Conservation (phyloP, 1,140 invertebrate genomes). For the Euwallacea similis region DNA sequence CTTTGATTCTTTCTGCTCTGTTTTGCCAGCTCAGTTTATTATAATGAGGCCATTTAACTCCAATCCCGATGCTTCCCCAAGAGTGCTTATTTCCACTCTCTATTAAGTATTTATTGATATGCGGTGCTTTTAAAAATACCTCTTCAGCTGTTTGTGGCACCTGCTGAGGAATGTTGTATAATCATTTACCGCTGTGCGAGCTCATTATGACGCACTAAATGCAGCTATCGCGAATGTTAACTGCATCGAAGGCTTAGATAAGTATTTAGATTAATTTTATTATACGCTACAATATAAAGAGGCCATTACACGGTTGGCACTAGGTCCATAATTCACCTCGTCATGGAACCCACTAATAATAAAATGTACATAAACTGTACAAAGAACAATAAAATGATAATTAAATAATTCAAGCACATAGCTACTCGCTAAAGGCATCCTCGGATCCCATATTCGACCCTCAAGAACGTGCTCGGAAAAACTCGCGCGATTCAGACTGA, state of each 20-base stretch:
- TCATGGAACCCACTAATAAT: constrained; percentile 6
- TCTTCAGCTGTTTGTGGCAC: too few species aligned
- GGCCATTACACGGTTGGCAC: constrained; percentile 1
- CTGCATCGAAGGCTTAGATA: background rate
- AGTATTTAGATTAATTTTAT: constrained; percentile 8
- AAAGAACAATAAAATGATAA: constrained; percentile 33
- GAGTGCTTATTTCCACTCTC: too few species aligned
- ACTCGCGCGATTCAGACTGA: constrained; percentile 36
- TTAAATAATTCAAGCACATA: constrained; percentile 35
- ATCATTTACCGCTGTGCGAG: background rate
- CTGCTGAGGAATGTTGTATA: background rate
- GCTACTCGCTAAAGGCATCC: constrained; percentile 16
- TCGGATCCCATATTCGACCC: constrained; percentile 25
- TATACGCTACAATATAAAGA: background rate
- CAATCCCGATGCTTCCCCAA: background rate
- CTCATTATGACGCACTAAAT: background rate
- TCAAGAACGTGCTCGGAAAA: constrained; percentile 35
- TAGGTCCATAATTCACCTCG: constrained; percentile 12
- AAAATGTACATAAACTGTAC: constrained; percentile 17
- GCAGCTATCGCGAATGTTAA: constrained; percentile 1
- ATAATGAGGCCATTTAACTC: constrained; percentile 19
- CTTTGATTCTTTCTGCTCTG: constrained; percentile 19
- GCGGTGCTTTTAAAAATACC: too few species aligned
- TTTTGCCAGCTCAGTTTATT: constrained; percentile 29
- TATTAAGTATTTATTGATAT: too few species aligned